Conservation (phyloP, 2,888 invertebrate species). For the Stramonita haemastoma region DNA sequence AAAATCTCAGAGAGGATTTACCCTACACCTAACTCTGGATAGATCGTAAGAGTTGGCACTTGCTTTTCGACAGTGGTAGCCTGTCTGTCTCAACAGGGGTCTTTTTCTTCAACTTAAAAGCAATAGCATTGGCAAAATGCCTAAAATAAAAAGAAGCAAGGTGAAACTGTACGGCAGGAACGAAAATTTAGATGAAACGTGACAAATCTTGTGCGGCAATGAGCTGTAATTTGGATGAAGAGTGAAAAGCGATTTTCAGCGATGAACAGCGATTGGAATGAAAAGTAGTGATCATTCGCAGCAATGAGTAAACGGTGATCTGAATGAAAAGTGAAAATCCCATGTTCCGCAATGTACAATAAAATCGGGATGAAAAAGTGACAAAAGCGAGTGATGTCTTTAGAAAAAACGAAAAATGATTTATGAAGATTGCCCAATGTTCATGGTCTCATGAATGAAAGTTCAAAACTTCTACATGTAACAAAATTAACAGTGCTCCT, state of each 20-base stretch:
- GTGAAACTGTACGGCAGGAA: not conserved
- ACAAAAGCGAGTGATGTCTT: not conserved
- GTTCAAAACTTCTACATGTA: not conserved
- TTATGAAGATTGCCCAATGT: constrained; percentile 17
- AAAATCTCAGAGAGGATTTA: not conserved
- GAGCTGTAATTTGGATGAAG: not conserved
- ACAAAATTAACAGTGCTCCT: too few species aligned
- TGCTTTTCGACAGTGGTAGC: constrained; percentile 15
- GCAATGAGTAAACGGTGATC: not conserved
- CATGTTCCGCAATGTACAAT: not conserved
- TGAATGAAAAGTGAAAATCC: constrained; percentile 5
- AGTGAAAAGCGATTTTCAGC: not conserved
- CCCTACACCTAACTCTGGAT: constrained; percentile 4
- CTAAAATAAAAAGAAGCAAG: not conserved
- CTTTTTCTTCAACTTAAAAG: not conserved
- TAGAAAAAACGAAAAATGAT: not conserved
- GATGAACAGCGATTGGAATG: not conserved
- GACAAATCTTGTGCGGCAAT: not conserved
- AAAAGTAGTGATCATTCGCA: not conserved
- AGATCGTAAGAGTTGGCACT: constrained; percentile 31
- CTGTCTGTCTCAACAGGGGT: not conserved
- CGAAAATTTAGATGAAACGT: not conserved
- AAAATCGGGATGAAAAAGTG: not conserved
- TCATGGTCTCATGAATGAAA: constrained; percentile 22
- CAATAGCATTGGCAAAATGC: not conserved